phyloP scores from a whole-genome alignment of 37 sponge, comb jelly and placozoan genomes.

The Ephydatia muelleri region DNA sequence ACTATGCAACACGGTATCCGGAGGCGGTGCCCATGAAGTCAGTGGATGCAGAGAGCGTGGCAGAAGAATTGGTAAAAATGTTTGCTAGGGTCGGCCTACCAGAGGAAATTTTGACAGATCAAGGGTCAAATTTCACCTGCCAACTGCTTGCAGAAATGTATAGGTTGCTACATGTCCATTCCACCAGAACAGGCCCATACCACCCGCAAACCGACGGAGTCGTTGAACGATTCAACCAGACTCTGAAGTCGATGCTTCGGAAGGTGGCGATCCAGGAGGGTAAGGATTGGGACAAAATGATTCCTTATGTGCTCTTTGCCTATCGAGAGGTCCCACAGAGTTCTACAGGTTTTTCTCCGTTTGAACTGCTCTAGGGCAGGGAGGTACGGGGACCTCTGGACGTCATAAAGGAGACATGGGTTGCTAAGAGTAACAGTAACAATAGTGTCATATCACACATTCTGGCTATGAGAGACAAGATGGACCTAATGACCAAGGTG shows the following conservation, averaged over 20 bases:
- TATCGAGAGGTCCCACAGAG: conserved; percentile 38
- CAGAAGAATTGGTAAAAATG: conserved; percentile 18
- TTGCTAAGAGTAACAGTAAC: neutral
- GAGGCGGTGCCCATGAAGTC: too few species aligned
- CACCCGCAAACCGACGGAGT: conserved; percentile 49
- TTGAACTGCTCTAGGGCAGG: conserved; percentile 43
- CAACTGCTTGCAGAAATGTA: too few species aligned
- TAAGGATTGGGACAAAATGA: conserved; percentile 25
- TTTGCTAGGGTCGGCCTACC: conserved; percentile 27
- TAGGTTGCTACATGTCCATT: too few species aligned
- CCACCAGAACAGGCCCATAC: too few species aligned
- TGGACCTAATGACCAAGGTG: conserved; percentile 16
- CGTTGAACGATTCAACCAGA: conserved; percentile 34
- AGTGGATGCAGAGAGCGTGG: too few species aligned
- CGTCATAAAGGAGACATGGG: conserved; percentile 23
- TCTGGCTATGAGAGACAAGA: conserved; percentile 3
- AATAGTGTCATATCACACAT: conserved; percentile 17
- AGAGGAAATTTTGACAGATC: too few species aligned
- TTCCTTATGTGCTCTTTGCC: conserved; percentile 35
- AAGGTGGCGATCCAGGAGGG: neutral
- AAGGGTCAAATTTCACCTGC: too few species aligned
- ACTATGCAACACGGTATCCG: too few species aligned
- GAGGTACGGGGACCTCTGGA: conserved; percentile 40
- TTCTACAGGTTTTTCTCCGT: conserved; percentile 35
- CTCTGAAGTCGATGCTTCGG: conserved; percentile 31